Conservation (phyloP, 1,140 invertebrate species). For the Megalonaias nervosa region DNA sequence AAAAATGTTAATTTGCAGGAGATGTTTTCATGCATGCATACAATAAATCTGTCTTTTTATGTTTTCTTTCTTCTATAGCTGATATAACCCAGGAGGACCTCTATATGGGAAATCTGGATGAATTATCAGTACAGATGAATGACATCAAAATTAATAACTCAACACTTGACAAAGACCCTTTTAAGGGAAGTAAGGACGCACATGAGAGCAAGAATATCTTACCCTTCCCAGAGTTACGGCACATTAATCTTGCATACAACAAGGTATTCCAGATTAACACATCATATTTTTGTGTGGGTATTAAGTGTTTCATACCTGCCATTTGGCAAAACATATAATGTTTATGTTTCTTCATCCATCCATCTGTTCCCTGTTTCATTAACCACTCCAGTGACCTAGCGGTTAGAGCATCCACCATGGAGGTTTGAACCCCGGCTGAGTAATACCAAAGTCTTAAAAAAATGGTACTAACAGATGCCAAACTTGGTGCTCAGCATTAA, state of each 20-base stretch:
- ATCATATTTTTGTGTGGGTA: too few species aligned
- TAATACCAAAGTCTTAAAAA: too few species aligned
- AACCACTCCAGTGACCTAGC: neutral
- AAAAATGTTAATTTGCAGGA: too few species aligned
- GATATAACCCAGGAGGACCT: neutral
- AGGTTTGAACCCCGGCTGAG: too few species aligned
- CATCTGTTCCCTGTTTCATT: neutral
- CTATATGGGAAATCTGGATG: slow-evolving; percentile 16
- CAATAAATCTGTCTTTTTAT: too few species aligned
- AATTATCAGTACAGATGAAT: slow-evolving; percentile 20
- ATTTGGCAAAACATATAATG: neutral
- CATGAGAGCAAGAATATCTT: slow-evolving; percentile 13
- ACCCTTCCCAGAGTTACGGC: slow-evolving; percentile 66
- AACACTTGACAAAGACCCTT: too few species aligned
- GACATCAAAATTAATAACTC: slow-evolving; percentile 28
- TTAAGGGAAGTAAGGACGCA: too few species aligned
- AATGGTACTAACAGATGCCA: too few species aligned
- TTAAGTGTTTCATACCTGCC: neutral
- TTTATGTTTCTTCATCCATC: neutral
- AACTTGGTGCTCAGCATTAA: too few species aligned
- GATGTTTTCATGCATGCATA: too few species aligned
- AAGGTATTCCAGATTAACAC: slow-evolving; percentile 42
- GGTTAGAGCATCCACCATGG: neutral
- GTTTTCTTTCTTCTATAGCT: too few species aligned
- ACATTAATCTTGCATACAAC: slow-evolving; percentile 67